These are phyloP conservation scores for Bolborhynchus lineola DNA, from an alignment of 2,113 vertebrate genomes.

Conservation along the genomic window DNA sequence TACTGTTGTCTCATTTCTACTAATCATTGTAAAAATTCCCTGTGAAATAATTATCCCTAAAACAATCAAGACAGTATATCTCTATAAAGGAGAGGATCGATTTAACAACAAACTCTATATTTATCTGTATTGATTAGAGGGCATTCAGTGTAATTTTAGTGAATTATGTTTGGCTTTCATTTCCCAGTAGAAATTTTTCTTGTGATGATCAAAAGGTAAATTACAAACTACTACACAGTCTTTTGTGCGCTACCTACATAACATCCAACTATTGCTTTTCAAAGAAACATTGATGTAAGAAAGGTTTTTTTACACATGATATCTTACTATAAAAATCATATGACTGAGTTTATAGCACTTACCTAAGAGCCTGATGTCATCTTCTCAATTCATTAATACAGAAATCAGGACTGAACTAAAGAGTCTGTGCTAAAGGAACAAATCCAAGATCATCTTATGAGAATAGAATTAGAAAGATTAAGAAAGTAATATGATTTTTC, in stretches of 20 bases:
- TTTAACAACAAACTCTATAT: constrained; percentile 89
- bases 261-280: constrained; percentile 33
- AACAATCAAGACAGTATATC: constrained; percentile 83
- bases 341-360: constrained; percentile 65
- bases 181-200: constrained; percentile 81
- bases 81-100: constrained; percentile 80
- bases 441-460: constrained; percentile 73
- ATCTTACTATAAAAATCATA: constrained; percentile 60
- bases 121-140: constrained; percentile 83
- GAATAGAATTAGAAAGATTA: constrained; percentile 76
- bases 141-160: constrained; percentile 81
- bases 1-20: constrained; percentile 72
- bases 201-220: constrained; percentile 68
- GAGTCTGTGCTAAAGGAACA: constrained; percentile 71
- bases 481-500: constrained; percentile 71
- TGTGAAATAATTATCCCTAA: constrained; percentile 80
- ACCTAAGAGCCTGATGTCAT: constrained; percentile 69
- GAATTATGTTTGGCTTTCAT: constrained; percentile 78
- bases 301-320: constrained; percentile 22
- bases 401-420: constrained; percentile 64
- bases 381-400: constrained; percentile 72
- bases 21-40: constrained; percentile 78
- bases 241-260: constrained; percentile 59
- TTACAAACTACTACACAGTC: constrained; percentile 54
- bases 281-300: constrained; percentile 29